These are phyloP conservation scores for Pteropus alecto DNA, from an alignment of 2,113 vertebrate species.

Conservation along the genomic window DNA sequence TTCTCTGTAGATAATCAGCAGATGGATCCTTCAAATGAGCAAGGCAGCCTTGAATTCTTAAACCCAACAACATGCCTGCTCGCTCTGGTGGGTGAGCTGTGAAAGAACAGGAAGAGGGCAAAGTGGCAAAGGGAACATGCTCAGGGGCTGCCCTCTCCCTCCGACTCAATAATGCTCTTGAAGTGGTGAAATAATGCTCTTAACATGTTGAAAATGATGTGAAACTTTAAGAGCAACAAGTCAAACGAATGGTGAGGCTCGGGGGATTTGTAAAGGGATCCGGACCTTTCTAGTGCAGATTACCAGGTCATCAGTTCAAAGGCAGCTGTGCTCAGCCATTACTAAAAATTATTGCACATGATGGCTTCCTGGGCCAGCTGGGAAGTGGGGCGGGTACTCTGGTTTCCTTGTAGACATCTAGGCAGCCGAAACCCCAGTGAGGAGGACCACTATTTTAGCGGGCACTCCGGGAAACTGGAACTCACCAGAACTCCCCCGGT, in stretches of 20 bases:
- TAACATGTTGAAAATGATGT: constrained; percentile 19
- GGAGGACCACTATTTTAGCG: background rate
- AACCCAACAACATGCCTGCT: background rate
- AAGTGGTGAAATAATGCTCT: background rate
- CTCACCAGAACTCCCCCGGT: background rate
- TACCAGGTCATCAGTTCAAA: constrained; percentile 20
- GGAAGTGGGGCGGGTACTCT: background rate
- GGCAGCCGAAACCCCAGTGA: background rate
- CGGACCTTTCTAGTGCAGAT: constrained; percentile 12
- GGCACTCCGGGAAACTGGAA: background rate
- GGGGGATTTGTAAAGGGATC: constrained; percentile 56
- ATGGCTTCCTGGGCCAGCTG: background rate
- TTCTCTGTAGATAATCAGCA: background rate
- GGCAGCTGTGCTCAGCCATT: constrained; percentile 53
- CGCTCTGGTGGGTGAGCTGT: background rate
- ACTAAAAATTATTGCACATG: background rate
- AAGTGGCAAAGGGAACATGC: background rate
- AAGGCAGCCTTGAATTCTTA: background rate
- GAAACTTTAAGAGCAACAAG: constrained; percentile 50
- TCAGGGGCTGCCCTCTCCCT: background rate
- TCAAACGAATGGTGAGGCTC: background rate
- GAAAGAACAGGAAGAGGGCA: background rate
- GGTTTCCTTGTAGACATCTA: background rate
- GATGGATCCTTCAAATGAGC: background rate
- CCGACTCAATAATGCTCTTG: background rate